Evolutionary conservation across 2,888 invertebrate species (phyloP), one percentile per base, ranked within the genome.

Genomic region (Epistrophella euchroma): DNA sequence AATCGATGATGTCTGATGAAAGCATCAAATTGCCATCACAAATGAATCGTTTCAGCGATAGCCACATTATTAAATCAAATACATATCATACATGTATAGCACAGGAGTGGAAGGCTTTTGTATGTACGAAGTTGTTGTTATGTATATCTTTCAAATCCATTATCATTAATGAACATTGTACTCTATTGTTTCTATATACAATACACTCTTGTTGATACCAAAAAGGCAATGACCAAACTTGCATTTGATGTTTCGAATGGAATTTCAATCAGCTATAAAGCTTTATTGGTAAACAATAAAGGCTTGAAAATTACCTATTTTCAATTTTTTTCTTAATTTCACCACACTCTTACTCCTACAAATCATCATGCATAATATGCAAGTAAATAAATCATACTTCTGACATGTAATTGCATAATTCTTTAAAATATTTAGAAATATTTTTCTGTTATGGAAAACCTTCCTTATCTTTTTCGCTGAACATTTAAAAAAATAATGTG

Each of bases 111-210:
- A 56, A 35, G 25, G n/a, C 52, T 28, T n/a, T 52, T 52, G 25
- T 52, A 0, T 52, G 25, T 52, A 0, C 15, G 15, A 52, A 25
- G 25, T 52, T 52, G 52, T 52, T 52, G 15, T 52, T 52, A n/a
- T 50, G 50, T 50, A 5, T 25, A 1, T 22, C 15, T 22, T 2
- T 28, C 17, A 10, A 28, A 32, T 1, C n/a, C 52, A 25, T 52
- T 52, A 28, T 56, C 56, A 56, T 56, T 56, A 56, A 35, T 56
- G 17, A 17, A 17, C 32, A 56, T 56, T 56, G 56, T 32, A 10
- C 10, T 28, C 10, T 10, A 1, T 28, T 17, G 32, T 55, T 17
- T 1, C 3, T 11, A n/a, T 9, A 28, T 10, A n/a, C 2, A 15
- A 2, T n/a, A 2, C 1, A n/a, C 25, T 2, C 25, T 3, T 55